phyloP scores from a whole-genome alignment of 2,888 invertebrate species.

The Terebella lapidaria region DNA sequence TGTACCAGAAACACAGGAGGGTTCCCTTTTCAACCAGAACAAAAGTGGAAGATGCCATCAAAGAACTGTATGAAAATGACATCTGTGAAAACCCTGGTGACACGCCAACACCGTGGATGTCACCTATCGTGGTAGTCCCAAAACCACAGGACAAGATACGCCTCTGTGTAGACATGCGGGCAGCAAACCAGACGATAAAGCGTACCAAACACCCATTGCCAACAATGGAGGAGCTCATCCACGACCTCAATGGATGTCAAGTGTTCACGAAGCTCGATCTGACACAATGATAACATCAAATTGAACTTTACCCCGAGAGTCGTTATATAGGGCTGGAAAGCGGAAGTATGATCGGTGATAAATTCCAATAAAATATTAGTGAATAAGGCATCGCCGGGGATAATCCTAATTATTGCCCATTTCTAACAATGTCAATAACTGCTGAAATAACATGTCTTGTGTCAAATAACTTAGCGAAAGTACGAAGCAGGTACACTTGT shows the following conservation, averaged over 20 bases:
- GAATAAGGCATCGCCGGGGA: too few relatives aligned
- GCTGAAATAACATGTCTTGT: too few relatives aligned
- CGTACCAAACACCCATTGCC: background rate
- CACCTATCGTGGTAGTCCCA: background rate
- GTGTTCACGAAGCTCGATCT: background rate
- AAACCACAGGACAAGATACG: background rate
- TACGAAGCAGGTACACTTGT: too few relatives aligned
- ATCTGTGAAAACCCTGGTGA: background rate
- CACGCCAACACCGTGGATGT: background rate
- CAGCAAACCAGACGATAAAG: background rate
- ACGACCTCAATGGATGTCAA: background rate
- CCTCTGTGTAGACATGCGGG: background rate
- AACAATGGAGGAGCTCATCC: background rate
- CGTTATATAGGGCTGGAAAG: too few relatives aligned
- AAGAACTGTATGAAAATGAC: background rate
- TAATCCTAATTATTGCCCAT: too few relatives aligned
- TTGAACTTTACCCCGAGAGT: background rate
- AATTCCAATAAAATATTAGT: too few relatives aligned
- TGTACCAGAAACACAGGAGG: background rate
- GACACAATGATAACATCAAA: background rate
- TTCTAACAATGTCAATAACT: too few relatives aligned
- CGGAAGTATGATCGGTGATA: too few relatives aligned
- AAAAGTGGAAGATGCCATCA: background rate
- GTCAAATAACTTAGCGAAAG: too few relatives aligned
- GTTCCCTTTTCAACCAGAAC: background rate